Percentiles rank a stretch among this genome's conserved stretches.
phyloP scores from a whole-genome alignment of 2,888 invertebrate species.

The Euclidia mi region DNA sequence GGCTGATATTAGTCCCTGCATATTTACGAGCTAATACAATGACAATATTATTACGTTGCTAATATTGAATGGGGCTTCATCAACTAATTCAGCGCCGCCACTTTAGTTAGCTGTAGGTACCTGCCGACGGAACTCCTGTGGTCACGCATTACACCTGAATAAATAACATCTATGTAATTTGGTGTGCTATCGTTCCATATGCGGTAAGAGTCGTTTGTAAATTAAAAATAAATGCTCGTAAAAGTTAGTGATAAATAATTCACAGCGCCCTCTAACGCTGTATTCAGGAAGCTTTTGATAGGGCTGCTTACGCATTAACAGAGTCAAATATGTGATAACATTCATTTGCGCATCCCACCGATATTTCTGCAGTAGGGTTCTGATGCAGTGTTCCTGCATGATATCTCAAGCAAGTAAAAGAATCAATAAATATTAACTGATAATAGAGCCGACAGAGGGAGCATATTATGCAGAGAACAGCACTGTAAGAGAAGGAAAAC shows the following conservation, averaged over 20 bases:
- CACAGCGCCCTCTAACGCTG: conserved; percentile 50
- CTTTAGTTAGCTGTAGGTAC: not conserved
- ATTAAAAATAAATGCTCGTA: conserved; percentile 80
- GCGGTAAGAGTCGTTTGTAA: conserved; percentile 55
- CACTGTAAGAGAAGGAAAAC: too few relatives aligned
- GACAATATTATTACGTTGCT: conserved; percentile 1
- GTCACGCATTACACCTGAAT: conserved; percentile 24
- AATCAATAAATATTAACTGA: too few relatives aligned
- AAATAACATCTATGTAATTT: conserved; percentile 32
- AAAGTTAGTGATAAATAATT: conserved; percentile 80
- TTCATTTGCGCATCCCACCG: too few relatives aligned
- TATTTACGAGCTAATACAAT: conserved; percentile 1
- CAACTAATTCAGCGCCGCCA: not conserved
- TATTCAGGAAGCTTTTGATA: conserved; percentile 20
- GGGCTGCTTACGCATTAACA: conserved; percentile 22
- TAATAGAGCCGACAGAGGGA: too few relatives aligned
- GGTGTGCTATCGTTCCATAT: conserved; percentile 23
- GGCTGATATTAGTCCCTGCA: not conserved
- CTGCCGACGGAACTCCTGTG: conserved; percentile 16
- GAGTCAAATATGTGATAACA: not conserved
- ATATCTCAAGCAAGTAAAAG: too few relatives aligned
- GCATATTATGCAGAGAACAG: too few relatives aligned
- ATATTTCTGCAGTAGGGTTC: too few relatives aligned
- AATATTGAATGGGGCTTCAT: not conserved
- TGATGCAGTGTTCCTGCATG: too few relatives aligned